Base-by-base conservation (phyloP, 2,797 vertebrate species). In the Apogon talboti region DNA sequence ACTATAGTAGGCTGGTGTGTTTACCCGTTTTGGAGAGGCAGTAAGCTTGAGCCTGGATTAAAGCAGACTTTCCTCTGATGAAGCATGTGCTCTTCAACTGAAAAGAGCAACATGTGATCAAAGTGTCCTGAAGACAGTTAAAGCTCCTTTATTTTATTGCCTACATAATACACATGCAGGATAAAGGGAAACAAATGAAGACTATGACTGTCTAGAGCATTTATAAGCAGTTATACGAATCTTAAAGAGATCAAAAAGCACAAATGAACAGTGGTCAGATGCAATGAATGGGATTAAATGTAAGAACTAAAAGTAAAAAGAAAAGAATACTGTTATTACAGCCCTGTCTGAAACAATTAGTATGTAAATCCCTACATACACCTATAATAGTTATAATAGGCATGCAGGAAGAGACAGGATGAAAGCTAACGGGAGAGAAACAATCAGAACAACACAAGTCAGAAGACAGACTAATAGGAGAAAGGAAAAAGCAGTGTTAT, bases 41-140 rank as follows among this genome's bases (percentile, higher is more conserved):
- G 6, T 53, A 35, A 66, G 61, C n/a, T 49, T 6, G 24, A 47
- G 43, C 50, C 40, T 46, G 1, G 4, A 71, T 71, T 68, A 73
- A 30, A 78, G 14, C 45, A 0, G 37, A 50, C 41, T 49, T 21
- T 64, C 53, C 18, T 77, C 40, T 42, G 48, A 66, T 67, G 50
- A 65, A 72, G 53, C 18, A n/a, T n/a, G 4, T 30, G 41, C 49
- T 70, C 61, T 51, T 38, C 4, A 65, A 58, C 53, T 49, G 48
- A 18, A 69, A 16, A 59, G n/a, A 68, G 58, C 58, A 58, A 24
- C 8, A 66, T 55, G 46, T n/a, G 56, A 78, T 79, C 54, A 84
- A 61, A 81, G 66, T 7, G 13, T 11, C 63, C 44, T 40, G 38
- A 79, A 74, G 48, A 55, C 52, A 70, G 15, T 51, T 51, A 47